A percentile compares a stretch with the other conserved stretches of the same genome.
These are phyloP conservation scores for Resseliella maxima DNA, from an alignment of 2,888 invertebrate species.

Conservation along the genomic window DNA sequence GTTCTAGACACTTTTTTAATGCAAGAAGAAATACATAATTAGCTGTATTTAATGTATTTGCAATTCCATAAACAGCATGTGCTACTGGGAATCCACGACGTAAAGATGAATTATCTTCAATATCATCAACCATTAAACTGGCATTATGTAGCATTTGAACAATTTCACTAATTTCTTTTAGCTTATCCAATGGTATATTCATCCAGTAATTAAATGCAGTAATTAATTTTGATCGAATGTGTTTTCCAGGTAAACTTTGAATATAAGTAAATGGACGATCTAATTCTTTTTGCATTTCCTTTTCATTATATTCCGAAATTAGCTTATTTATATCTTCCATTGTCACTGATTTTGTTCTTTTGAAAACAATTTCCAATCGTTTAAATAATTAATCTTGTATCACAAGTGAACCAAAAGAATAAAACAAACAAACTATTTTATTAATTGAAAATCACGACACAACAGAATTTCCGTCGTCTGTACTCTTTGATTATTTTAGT, in stretches of 20 bases:
- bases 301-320: not conserved
- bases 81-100: conserved; percentile 95
- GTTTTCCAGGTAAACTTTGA: conserved; percentile 93
- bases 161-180: conserved; percentile 85
- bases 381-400: too few species aligned
- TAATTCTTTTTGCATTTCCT: not conserved
- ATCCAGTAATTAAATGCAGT: conserved; percentile 97
- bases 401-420: too few species aligned
- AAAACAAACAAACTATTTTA: too few species aligned
- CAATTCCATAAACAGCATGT: conserved; percentile 94
- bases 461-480: too few species aligned
- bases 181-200: conserved; percentile 85
- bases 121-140: conserved; percentile 96
- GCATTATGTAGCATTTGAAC: conserved; percentile 97
- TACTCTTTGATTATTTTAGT: too few species aligned
- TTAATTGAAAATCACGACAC: too few species aligned
- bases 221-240: conserved; percentile 87
- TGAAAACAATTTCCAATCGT: too few species aligned
- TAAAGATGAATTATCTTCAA: conserved; percentile 95
- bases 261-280: conserved; percentile 87
- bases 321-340: not conserved
- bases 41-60: conserved; percentile 95
- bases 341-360: too few species aligned
- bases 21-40: conserved; percentile 95
- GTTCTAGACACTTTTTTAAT: conserved; percentile 82